These are phyloP conservation scores for Hirtodrosophila trivittata DNA, from an alignment of 2,888 invertebrate genomes.

Conservation along the genomic window DNA sequence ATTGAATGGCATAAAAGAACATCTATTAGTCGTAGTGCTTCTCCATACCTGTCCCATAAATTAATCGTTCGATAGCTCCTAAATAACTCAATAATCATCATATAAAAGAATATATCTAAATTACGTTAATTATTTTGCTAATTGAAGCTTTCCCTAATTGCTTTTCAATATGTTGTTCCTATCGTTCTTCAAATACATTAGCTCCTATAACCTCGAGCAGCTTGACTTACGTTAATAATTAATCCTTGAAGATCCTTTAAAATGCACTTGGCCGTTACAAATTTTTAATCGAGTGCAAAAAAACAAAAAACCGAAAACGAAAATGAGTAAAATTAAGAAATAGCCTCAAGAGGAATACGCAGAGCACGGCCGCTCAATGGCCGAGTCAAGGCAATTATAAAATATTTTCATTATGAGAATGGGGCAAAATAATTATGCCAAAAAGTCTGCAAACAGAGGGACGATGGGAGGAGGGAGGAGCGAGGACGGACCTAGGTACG, in stretches of 20 bases:
- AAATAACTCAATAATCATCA: too few species aligned
- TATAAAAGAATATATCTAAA: too few species aligned
- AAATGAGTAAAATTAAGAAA: slow-evolving; percentile 23
- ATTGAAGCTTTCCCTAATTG: too few species aligned
- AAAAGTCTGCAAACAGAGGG: slow-evolving; percentile 33
- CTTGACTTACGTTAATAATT: slow-evolving; percentile 25
- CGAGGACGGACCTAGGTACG: neutral
- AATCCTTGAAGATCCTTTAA: slow-evolving; percentile 16
- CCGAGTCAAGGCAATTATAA: slow-evolving; percentile 64
- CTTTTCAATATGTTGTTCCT: slow-evolving; percentile 4
- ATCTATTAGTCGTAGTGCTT: too few species aligned
- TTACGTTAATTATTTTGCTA: too few species aligned
- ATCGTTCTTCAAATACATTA: neutral
- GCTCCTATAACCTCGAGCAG: neutral
- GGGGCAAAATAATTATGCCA: slow-evolving; percentile 68
- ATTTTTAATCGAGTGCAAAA: slow-evolving; percentile 53
- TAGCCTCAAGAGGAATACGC: slow-evolving; percentile 42
- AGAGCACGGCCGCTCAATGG: slow-evolving; percentile 29
- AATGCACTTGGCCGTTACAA: slow-evolving; percentile 41
- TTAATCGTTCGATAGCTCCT: too few species aligned
- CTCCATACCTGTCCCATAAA: too few species aligned
- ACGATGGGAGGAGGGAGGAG: neutral
- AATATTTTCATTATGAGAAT: slow-evolving; percentile 64
- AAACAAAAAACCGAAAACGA: slow-evolving; percentile 4
- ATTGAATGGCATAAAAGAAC: too few species aligned